Conservation (phyloP, 2,113 vertebrate genomes). For the Prionailurus bengalensis region DNA sequence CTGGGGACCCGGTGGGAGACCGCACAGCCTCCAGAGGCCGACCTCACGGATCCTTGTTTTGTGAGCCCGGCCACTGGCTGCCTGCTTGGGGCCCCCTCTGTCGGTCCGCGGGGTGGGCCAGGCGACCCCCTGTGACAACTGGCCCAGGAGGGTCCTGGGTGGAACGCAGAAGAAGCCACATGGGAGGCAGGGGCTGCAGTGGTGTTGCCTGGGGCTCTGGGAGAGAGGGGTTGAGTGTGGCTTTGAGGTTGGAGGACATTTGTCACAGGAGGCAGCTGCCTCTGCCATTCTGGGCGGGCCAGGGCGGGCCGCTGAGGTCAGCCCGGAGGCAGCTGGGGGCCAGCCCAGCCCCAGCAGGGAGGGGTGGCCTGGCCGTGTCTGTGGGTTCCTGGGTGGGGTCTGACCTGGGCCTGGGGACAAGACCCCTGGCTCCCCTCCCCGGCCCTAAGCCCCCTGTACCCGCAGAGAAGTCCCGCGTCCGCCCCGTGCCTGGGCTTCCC, state of each 20-base stretch:
- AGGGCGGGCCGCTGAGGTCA: background rate
- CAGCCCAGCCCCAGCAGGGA: background rate
- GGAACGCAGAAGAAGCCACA: accelerated
- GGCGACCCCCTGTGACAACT: accelerated
- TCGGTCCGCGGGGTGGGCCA: accelerated
- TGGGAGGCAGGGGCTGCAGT: background rate
- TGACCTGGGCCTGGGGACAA: accelerated
- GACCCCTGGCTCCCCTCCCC: accelerated
- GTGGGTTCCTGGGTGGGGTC: background rate
- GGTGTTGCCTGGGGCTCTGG: background rate
- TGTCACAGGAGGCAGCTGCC: conserved; percentile 72
- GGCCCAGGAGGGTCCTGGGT: background rate
- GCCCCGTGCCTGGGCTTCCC: background rate
- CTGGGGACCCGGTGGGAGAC: background rate
- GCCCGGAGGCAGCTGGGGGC: conserved; percentile 67
- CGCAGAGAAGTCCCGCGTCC: accelerated
- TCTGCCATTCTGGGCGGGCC: conserved; percentile 51
- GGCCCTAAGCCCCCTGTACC: background rate
- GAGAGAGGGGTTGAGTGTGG: background rate
- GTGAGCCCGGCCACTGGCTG: background rate
- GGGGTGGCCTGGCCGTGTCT: background rate
- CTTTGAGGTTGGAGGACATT: background rate
- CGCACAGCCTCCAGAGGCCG: accelerated
- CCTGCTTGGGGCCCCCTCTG: background rate
- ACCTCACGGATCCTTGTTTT: accelerated